phyloP scores from a whole-genome alignment of 2,797 vertebrate species.

The Bradypodion ventrale region DNA sequence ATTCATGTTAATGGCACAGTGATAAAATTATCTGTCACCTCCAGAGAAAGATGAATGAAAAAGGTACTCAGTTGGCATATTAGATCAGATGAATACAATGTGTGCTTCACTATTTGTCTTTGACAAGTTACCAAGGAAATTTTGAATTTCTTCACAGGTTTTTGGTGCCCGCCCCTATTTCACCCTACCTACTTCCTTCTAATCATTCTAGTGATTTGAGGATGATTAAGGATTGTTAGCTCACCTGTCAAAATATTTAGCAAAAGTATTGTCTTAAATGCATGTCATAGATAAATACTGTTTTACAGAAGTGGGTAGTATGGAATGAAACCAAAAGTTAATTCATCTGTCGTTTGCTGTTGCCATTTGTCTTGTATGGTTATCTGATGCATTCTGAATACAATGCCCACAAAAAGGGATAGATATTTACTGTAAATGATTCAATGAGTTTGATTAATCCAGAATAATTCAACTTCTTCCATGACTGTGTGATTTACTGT shows the following conservation, averaged over 20 bases:
- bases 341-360: conserved; percentile 18
- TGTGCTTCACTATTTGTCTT: not conserved
- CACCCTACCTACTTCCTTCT: not conserved
- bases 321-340: conserved; percentile 36
- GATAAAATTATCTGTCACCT: not conserved
- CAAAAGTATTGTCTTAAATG: conserved; percentile 42
- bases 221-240: conserved; percentile 56
- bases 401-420: conserved; percentile 28
- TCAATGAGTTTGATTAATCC: not conserved
- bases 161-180: conserved; percentile 24
- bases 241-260: conserved; percentile 44
- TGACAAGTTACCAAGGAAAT: conserved; percentile 8
- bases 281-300: conserved; percentile 30
- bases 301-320: conserved; percentile 31
- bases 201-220: conserved; percentile 37
- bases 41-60: not conserved
- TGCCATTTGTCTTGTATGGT: conserved; percentile 30
- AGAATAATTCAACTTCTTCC: not conserved
- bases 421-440: conserved; percentile 14
- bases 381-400: not conserved
- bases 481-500: not conserved
- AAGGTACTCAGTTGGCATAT: not conserved
- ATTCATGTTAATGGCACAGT: not conserved
- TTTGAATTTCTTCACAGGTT: conserved; percentile 26
- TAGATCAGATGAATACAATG: not conserved